phyloP scores from a whole-genome alignment of 2,797 vertebrate genomes.

The Anguilla obscura region DNA sequence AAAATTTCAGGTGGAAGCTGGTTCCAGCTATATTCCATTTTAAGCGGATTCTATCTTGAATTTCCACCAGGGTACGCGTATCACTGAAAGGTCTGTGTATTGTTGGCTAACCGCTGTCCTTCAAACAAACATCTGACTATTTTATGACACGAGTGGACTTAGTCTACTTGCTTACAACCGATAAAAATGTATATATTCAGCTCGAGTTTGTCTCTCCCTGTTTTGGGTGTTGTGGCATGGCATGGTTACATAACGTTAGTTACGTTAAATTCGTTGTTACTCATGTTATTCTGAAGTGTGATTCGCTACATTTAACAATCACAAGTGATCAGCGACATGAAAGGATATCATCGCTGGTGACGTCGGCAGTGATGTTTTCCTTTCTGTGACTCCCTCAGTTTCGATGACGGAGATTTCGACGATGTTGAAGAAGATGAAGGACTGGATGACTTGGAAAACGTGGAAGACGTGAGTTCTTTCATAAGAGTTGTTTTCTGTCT shows the following conservation, averaged over 20 bases:
- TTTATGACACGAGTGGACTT: too few species aligned
- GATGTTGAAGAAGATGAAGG: slow-evolving; percentile 95
- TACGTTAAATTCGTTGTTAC: not conserved
- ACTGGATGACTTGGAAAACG: slow-evolving; percentile 92
- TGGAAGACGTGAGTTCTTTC: slow-evolving; percentile 81
- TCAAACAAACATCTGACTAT: too few species aligned
- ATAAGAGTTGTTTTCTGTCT: not conserved
- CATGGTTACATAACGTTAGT: not conserved
- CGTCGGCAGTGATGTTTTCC: not conserved
- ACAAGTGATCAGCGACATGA: not conserved
- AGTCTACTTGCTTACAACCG: too few species aligned
- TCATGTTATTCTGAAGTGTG: not conserved
- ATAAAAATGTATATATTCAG: too few species aligned
- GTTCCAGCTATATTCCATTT: too few species aligned
- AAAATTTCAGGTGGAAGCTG: too few species aligned
- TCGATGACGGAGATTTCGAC: slow-evolving; percentile 95
- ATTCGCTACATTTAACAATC: not conserved
- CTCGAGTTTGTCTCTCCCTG: too few species aligned
- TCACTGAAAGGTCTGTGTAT: too few species aligned
- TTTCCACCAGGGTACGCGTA: too few species aligned
- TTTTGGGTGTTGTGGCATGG: too few species aligned
- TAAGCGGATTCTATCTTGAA: too few species aligned
- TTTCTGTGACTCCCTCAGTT: slow-evolving; percentile 64
- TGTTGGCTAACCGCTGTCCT: too few species aligned
- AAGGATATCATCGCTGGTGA: not conserved